These are phyloP conservation scores for Brachyptera putata DNA, from an alignment of 2,888 invertebrate genomes.

Conservation along the genomic window DNA sequence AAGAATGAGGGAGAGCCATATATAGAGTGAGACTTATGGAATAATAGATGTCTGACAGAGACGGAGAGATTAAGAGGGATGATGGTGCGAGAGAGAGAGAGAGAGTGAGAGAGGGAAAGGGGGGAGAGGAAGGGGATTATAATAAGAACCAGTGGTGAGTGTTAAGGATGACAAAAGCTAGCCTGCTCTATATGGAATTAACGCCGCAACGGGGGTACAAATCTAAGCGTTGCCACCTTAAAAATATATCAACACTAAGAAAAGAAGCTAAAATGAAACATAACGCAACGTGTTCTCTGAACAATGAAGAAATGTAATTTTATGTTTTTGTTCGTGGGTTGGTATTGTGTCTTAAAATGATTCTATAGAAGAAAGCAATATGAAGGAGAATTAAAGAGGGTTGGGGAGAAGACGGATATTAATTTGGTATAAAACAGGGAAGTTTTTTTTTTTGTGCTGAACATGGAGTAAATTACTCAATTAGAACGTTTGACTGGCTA, in stretches of 20 bases:
- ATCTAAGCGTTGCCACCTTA: background rate
- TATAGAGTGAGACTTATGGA: conserved; percentile 16
- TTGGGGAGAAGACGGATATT: background rate
- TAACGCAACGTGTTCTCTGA: background rate
- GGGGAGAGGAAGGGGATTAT: conserved; percentile 22
- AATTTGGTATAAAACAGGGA: background rate
- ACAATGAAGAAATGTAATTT: conserved; percentile 18
- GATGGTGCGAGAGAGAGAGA: background rate
- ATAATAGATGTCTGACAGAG: background rate
- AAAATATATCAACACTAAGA: background rate
- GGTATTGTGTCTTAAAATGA: background rate
- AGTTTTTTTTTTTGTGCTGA: too few relatives aligned
- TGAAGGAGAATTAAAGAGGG: too few relatives aligned
- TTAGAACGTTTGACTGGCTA: too few relatives aligned
- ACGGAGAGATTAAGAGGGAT: conserved; percentile 23
- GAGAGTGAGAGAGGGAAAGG: conserved; percentile 18
- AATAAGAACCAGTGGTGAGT: conserved; percentile 21
- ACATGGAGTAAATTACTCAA: too few relatives aligned
- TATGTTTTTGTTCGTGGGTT: conserved; percentile 12
- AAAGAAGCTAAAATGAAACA: background rate
- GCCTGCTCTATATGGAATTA: conserved; percentile 25
- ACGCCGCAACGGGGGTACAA: conserved; percentile 14
- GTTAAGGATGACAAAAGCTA: conserved; percentile 27
- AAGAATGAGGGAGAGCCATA: conserved; percentile 22
- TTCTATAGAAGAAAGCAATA: background rate